Evolutionary conservation across 2,113 vertebrate genomes (phyloP).

Genomic region (Odontesthes bonariensis): DNA sequence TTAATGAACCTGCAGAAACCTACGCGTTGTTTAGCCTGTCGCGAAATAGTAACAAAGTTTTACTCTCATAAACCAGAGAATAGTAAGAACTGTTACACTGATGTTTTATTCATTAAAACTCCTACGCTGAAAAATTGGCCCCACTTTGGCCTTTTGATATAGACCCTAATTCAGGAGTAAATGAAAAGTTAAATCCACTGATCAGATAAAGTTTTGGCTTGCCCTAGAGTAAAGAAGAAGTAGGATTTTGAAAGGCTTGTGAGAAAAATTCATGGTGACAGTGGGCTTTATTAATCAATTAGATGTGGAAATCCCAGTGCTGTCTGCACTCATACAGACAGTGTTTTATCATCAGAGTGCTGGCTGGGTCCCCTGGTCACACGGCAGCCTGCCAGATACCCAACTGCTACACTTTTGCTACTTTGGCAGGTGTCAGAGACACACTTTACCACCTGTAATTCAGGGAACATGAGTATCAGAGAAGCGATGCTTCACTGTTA

Average conservation of each 20-base stretch:
- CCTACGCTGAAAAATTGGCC: too few species aligned
- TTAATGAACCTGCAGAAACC: too few species aligned
- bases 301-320: constrained; percentile 21
- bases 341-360: constrained; percentile 43
- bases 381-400: constrained; percentile 38
- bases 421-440: constrained; percentile 28
- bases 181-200: neutral
- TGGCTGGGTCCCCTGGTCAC: constrained; percentile 17
- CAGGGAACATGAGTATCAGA: neutral
- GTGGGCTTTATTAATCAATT: constrained; percentile 37
- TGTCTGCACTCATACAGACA: constrained; percentile 41
- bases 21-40: too few species aligned
- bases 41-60: too few species aligned
- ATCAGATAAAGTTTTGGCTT: neutral
- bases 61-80: too few species aligned
- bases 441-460: constrained; percentile 2
- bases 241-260: neutral
- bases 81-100: too few species aligned
- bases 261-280: neutral
- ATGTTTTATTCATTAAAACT: too few species aligned
- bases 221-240: neutral
- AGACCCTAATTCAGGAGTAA: neutral
- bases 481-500: neutral
- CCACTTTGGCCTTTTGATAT: neutral
- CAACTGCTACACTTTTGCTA: constrained; percentile 16